Evolutionary conservation across 2,888 invertebrate species (phyloP).

Genomic region (Drosophila longiperda): DNA sequence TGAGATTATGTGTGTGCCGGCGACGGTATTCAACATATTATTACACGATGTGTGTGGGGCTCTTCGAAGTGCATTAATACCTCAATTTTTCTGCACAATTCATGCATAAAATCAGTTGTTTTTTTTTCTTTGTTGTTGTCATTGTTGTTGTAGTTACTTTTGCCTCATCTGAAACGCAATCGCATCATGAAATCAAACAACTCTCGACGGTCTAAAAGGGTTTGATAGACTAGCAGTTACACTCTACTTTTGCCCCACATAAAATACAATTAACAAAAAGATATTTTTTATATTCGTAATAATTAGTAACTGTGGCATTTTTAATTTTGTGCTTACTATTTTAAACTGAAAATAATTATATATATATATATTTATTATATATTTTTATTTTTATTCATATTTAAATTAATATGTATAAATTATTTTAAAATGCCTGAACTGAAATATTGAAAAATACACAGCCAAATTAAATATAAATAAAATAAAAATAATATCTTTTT

Average conservation of each 20-base stretch:
- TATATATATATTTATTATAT: neutral
- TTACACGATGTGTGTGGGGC: neutral
- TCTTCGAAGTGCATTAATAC: conserved; percentile 6
- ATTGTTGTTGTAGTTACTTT: conserved; percentile 16
- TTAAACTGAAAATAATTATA: neutral
- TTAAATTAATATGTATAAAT: too few species aligned
- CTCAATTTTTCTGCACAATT: conserved; percentile 44
- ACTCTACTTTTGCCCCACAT: neutral
- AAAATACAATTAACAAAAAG: neutral
- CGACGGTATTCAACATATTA: conserved; percentile 30
- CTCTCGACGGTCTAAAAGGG: neutral
- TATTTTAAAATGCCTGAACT: neutral
- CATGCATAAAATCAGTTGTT: conserved; percentile 36
- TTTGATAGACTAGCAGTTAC: conserved; percentile 7
- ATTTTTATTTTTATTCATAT: neutral
- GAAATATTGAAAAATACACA: neutral
- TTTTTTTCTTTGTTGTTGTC: neutral
- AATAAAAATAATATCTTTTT: neutral
- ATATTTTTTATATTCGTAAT: neutral
- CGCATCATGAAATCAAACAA: conserved; percentile 36
- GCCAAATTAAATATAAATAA: neutral
- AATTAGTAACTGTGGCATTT: neutral
- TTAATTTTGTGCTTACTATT: neutral
- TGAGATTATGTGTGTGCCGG: conserved; percentile 30
- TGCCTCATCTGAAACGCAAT: conserved; percentile 26